phyloP scores from a whole-genome alignment of 2,797 vertebrate species.

The Lateolabrax maculatus region DNA sequence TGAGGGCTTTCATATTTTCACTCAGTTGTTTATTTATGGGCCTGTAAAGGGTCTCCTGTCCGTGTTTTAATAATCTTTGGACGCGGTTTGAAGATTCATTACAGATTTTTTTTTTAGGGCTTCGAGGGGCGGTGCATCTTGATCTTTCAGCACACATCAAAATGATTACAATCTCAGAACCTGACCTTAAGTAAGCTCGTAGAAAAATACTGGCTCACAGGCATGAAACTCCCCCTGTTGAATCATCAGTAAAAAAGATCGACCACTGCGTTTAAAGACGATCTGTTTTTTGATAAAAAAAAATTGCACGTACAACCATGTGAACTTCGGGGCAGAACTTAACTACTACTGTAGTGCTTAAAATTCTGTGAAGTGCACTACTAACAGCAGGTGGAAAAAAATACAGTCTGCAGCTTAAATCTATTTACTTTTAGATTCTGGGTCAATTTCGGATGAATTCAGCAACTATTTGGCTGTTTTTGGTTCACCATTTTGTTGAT shows the following conservation, averaged over 20 bases:
- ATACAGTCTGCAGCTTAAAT: not conserved
- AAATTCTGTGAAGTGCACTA: not conserved
- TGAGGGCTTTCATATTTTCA: conserved; percentile 68
- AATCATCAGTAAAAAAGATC: not conserved
- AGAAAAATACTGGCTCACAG: not conserved
- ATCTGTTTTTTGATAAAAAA: not conserved
- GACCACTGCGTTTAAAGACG: not conserved
- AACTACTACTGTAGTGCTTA: not conserved
- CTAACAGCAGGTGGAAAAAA: not conserved
- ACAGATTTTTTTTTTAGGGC: not conserved
- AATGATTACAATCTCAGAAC: not conserved
- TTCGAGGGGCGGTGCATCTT: not conserved
- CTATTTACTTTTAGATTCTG: not conserved
- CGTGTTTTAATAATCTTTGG: conserved; percentile 20
- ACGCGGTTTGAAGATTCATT: conserved; percentile 17
- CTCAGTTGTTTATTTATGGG: conserved; percentile 47
- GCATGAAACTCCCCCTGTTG: not conserved
- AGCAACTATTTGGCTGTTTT: not conserved
- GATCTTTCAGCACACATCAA: conserved; percentile 4
- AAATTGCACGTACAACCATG: not conserved
- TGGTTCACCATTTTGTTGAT: not conserved
- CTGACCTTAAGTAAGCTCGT: not conserved
- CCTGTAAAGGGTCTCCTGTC: conserved; percentile 2
- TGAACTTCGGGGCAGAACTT: not conserved
- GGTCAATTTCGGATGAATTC: not conserved